These are phyloP conservation scores for Drosophila ironensis DNA, from an alignment of 1,140 invertebrate genomes.

Conservation along the genomic window DNA sequence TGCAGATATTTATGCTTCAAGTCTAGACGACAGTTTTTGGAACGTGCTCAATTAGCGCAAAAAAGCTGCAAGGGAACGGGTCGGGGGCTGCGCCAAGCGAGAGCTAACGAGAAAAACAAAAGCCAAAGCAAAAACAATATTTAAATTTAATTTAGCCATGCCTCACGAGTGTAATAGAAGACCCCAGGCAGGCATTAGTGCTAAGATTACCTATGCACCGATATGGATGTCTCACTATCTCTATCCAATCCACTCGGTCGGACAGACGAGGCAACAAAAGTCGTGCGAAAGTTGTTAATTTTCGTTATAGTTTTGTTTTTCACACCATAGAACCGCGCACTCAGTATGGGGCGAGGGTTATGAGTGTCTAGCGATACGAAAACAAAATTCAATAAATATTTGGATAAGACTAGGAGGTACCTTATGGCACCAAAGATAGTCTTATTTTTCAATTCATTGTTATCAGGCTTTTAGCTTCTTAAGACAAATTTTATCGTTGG, in stretches of 20 bases:
- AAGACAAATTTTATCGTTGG: no score
- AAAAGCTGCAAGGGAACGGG: not conserved
- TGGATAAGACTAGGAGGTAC: not conserved
- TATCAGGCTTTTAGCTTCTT: no score
- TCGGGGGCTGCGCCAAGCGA: not conserved
- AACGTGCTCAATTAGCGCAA: conserved; percentile 71
- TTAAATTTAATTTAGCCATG: conserved; percentile 44
- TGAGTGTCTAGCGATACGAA: conserved; percentile 20
- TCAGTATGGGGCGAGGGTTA: not conserved
- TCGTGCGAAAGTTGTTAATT: conserved; percentile 63
- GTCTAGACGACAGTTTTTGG: conserved; percentile 77
- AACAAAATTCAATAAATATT: conserved; percentile 25
- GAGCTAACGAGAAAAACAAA: conserved; percentile 1
- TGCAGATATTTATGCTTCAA: conserved; percentile 74
- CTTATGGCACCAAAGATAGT: no score
- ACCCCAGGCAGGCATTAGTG: no score
- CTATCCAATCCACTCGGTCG: not conserved
- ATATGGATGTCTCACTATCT: conserved; percentile 18
- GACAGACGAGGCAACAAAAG: conserved; percentile 26
- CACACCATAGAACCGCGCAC: conserved; percentile 30
- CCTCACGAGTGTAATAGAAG: conserved; percentile 36
- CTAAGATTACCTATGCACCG: conserved; percentile 27
- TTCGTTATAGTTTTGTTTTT: conserved; percentile 43
- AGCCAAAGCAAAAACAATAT: conserved; percentile 34
- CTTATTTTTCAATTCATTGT: no score